Conservation (phyloP, 2,113 vertebrate species). For the Eidolon helvum region DNA sequence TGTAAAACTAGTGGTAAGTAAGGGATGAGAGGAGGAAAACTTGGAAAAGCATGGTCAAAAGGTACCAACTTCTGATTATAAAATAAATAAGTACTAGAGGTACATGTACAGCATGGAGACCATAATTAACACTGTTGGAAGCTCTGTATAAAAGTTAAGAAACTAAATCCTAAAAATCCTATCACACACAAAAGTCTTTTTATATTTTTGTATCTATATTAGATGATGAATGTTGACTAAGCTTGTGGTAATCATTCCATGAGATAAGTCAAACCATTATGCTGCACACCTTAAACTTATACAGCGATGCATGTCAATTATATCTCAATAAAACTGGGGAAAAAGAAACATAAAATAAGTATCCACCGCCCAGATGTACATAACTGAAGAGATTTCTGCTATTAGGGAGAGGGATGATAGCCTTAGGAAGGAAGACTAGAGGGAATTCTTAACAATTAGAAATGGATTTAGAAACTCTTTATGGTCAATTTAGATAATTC, state of each 20-base stretch:
- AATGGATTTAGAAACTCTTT: constrained; percentile 8
- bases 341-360: background rate
- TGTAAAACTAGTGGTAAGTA: background rate
- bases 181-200: background rate
- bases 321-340: background rate
- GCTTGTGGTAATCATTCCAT: background rate
- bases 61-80: background rate
- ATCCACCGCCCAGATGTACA: background rate
- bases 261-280: background rate
- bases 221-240: background rate
- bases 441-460: constrained; percentile 27
- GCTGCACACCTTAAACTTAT: background rate
- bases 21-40: background rate
- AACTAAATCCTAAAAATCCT: background rate
- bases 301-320: background rate
- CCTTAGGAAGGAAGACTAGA: background rate
- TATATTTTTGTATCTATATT: background rate
- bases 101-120: background rate
- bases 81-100: background rate
- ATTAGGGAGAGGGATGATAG: background rate
- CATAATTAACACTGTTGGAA: background rate
- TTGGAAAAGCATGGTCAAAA: background rate
- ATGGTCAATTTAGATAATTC: constrained; percentile 13
- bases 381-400: background rate
- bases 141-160: background rate